These are phyloP conservation scores for Scolopax rusticola DNA, from an alignment of 2,797 vertebrate genomes.

Conservation along the genomic window DNA sequence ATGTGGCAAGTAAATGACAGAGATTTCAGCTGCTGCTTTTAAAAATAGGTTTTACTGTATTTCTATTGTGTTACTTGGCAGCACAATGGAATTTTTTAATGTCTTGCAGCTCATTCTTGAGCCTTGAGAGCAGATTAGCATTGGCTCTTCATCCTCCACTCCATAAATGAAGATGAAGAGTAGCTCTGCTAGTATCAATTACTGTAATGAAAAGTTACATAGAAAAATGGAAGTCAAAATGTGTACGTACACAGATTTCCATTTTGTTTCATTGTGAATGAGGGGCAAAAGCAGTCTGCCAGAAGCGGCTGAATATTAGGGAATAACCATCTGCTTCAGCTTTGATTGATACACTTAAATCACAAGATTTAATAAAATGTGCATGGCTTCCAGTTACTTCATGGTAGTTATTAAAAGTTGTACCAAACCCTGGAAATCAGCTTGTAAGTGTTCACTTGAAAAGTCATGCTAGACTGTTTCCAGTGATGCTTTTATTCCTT, in stretches of 20 bases:
- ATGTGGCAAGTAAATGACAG: background rate
- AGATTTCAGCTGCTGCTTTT: slow-evolving; percentile 19
- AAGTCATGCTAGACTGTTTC: background rate
- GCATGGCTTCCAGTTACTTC: background rate
- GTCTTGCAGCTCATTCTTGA: background rate
- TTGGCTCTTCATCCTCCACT: background rate
- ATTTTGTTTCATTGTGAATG: background rate
- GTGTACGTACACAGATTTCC: background rate
- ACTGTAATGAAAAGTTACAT: background rate
- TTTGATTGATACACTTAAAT: background rate
- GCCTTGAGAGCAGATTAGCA: background rate
- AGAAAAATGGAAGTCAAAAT: background rate
- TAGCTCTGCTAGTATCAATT: background rate
- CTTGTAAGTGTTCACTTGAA: background rate
- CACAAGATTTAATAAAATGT: background rate
- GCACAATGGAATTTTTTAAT: background rate
- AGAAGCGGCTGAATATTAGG: background rate
- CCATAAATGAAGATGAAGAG: background rate
- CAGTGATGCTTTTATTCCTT: background rate
- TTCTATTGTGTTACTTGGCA: slow-evolving; percentile 10
- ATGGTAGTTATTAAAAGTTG: background rate
- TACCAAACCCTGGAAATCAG: background rate
- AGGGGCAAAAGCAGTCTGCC: background rate
- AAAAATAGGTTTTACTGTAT: slow-evolving; percentile 9
- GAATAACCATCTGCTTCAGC: background rate